phyloP scores from a whole-genome alignment of 2,797 vertebrate genomes.

The Bufotes viridis region DNA sequence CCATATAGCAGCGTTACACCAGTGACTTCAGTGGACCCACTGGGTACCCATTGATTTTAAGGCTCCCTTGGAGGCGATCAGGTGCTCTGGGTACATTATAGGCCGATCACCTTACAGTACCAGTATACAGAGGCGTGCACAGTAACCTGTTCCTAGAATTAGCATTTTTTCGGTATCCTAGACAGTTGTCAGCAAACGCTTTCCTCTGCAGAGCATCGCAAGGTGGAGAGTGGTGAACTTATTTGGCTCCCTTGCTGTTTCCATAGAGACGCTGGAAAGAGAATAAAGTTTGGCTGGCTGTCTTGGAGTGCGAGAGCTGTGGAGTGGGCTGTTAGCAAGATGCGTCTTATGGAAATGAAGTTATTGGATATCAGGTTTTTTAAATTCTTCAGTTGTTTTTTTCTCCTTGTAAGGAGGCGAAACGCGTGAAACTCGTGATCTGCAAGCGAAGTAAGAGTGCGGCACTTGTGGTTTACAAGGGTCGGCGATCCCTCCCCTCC shows the following conservation, averaged over 20 bases:
- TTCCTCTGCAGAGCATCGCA: slow-evolving; percentile 25
- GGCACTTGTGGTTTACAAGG: too few species aligned
- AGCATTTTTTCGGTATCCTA: neutral
- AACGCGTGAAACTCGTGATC: neutral
- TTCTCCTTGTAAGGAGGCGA: neutral
- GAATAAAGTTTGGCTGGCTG: slow-evolving; percentile 67
- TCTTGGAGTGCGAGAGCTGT: slow-evolving; percentile 43
- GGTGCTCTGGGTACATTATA: neutral
- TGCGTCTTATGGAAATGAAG: slow-evolving; percentile 22
- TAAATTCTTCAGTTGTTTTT: neutral
- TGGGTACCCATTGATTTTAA: too few species aligned
- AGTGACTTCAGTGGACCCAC: too few species aligned
- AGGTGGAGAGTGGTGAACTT: slow-evolving; percentile 41
- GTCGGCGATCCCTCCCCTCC: too few species aligned
- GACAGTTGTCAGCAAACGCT: slow-evolving; percentile 14
- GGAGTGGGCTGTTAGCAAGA: slow-evolving; percentile 42
- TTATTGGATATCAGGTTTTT: neutral
- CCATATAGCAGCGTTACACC: too few species aligned
- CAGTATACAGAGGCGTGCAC: neutral
- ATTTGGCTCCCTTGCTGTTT: slow-evolving; percentile 69
- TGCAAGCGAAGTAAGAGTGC: too few species aligned
- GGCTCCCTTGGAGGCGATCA: too few species aligned
- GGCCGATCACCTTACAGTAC: too few species aligned
- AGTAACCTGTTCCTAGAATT: neutral
- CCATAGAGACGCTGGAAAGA: slow-evolving; percentile 82